These are phyloP conservation scores for Euthynnus affinis DNA, from an alignment of 2,797 vertebrate species.

Conservation along the genomic window DNA sequence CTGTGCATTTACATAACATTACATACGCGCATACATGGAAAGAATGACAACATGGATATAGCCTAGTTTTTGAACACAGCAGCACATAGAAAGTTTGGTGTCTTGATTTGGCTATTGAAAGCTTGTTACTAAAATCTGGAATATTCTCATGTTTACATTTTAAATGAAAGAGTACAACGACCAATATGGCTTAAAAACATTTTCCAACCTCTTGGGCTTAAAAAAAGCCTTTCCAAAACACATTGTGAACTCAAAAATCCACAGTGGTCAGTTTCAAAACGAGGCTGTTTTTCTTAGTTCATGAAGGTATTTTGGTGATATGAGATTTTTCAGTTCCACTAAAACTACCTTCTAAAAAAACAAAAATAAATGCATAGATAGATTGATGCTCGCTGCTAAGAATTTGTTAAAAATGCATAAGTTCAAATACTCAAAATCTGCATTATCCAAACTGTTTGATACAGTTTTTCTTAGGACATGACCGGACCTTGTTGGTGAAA, in stretches of 20 bases:
- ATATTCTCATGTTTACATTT: constrained; percentile 40
- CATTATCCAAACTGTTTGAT: too few species aligned
- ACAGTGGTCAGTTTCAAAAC: constrained; percentile 42
- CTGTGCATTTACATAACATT: not conserved
- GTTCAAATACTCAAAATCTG: too few species aligned
- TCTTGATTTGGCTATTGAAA: constrained; percentile 5
- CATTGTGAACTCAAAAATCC: constrained; percentile 35
- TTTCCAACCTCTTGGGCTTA: constrained; percentile 5
- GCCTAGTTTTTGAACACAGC: too few species aligned
- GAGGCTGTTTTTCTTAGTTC: constrained; percentile 30
- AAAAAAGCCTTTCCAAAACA: constrained; percentile 39
- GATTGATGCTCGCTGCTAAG: too few species aligned
- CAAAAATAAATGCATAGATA: constrained; percentile 5
- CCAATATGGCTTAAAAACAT: constrained; percentile 14
- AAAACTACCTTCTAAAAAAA: not conserved
- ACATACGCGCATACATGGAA: not conserved
- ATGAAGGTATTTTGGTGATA: constrained; percentile 11
- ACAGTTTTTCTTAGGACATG: too few species aligned
- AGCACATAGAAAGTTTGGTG: not conserved
- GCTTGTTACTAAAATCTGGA: constrained; percentile 1
- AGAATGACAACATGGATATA: not conserved
- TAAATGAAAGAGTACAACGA: constrained; percentile 35
- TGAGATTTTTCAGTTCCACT: constrained; percentile 16
- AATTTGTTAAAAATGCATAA: too few species aligned
- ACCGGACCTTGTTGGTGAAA: too few species aligned